Evolutionary conservation across 2,888 invertebrate species (phyloP).

Genomic region (Lasioglossum calceatum): DNA sequence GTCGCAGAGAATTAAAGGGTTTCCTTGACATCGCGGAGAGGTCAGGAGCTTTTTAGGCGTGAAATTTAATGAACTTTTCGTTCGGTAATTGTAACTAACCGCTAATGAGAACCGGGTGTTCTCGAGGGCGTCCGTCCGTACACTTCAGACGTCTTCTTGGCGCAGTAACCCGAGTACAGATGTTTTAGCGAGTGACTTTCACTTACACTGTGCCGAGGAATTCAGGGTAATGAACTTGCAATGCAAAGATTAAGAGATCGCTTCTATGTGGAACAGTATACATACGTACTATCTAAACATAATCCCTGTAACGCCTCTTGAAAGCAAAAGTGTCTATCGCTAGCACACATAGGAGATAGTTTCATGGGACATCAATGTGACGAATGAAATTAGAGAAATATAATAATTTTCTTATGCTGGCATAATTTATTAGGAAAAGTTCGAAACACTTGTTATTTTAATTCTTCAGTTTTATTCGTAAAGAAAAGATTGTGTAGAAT

Average conservation of each 20-base stretch:
- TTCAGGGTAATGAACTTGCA: conserved; percentile 46
- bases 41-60: conserved; percentile 2
- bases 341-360: background rate
- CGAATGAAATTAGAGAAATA: background rate
- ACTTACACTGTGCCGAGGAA: conserved; percentile 27
- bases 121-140: conserved; percentile 46
- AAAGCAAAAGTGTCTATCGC: background rate
- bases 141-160: conserved; percentile 53
- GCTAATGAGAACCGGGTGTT: conserved; percentile 59
- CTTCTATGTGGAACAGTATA: background rate
- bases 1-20: background rate
- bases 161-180: conserved; percentile 50
- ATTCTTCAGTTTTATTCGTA: background rate
- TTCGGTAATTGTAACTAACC: conserved; percentile 49
- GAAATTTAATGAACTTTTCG: conserved; percentile 42
- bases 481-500: background rate
- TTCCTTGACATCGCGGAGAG: background rate
- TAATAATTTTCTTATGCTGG: too few species aligned
- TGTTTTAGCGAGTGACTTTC: conserved; percentile 53
- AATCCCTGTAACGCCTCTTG: background rate
- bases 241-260: background rate
- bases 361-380: background rate
- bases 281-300: background rate
- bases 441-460: background rate
- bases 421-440: background rate